Evolutionary conservation across 1,140 invertebrate species (phyloP).

Genomic region (Contarinia nasturtii): DNA sequence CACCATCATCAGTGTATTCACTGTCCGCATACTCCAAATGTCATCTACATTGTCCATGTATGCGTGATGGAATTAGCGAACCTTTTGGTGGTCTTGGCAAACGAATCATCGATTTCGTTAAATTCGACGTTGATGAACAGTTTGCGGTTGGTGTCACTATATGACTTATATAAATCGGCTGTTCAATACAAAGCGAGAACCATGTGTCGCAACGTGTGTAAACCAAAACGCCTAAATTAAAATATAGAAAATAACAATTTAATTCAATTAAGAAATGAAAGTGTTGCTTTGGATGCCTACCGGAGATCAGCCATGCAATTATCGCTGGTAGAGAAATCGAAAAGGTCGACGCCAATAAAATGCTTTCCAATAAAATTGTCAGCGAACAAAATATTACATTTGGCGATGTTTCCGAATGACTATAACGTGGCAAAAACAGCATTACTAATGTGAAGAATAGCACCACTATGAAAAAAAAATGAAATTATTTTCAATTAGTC

Average conservation of each 20-base stretch:
- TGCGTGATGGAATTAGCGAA: constrained; percentile 7
- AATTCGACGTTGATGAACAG: constrained; percentile 18
- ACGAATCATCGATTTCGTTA: constrained; percentile 12
- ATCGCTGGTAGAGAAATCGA: constrained; percentile 17
- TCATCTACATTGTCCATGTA: constrained; percentile 18
- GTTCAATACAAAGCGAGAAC: constrained; percentile 20
- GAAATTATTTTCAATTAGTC: background rate
- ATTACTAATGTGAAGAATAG: constrained; percentile 17
- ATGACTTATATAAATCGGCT: constrained; percentile 12
- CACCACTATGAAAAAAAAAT: constrained; percentile 6
- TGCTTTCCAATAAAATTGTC: constrained; percentile 10
- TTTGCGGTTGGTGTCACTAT: constrained; percentile 2
- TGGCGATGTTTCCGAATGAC: constrained; percentile 15
- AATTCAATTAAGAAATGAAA: background rate
- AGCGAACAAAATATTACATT: constrained; percentile 15
- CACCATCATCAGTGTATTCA: constrained; percentile 7
- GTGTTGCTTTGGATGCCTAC: constrained; percentile 2
- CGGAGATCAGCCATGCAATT: constrained; percentile 16
- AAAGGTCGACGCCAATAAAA: constrained; percentile 15
- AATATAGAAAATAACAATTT: background rate
- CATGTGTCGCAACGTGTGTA: constrained; percentile 18
- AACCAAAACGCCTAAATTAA: constrained; percentile 7
- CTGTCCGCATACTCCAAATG: constrained; percentile 20
- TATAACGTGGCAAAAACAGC: constrained; percentile 19
- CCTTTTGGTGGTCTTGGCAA: constrained; percentile 19